Base-by-base conservation (phyloP, 2,113 vertebrate species). In the Hucho hucho region DNA sequence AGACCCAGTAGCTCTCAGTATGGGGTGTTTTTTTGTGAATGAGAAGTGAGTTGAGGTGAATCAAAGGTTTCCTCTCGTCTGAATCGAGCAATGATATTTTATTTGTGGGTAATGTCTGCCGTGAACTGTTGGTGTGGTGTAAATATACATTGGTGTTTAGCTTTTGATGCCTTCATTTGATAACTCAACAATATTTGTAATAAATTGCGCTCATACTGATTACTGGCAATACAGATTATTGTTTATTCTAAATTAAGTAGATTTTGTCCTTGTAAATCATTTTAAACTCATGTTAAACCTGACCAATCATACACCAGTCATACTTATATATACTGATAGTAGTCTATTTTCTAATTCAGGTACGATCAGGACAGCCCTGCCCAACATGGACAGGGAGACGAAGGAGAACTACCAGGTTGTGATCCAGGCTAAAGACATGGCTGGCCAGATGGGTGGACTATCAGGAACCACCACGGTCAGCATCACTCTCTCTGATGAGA, bases 401-500 rank as follows among this genome's bases (percentile, higher is more conserved):
- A 93, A 94, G 70, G 98, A 99, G 25, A 92, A 96, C n/a, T 99
- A 98, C 83, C 97, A 98, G 92, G 97, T 99, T 66, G 96, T 99
- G 74, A 99, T 99, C 85, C 98, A 99, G 83, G 98, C 97, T 3
- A 99, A 99, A 64, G 98, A 99, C 89, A 99, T 99, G 98, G 98
- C 97, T 0, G 98, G 98, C 26, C 98, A 99, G 90, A 99, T 98
- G 96, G 98, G 98, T 0, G 98, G 98, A 6, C 83, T 99, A 18
- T 98, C 97, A 6, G 98, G 97, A 0, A 99, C 97, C 59, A 96
- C 98, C 1, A 97, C 94, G 0, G 95, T 99, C 91, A 98, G 96
- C 92, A 98, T 99, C 92, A 97, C 94, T 0, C 90, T 99, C 74
- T 94, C 95, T 0, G 98, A 99, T 0, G 96, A 98, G 25, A 99